Evolutionary conservation across 2,888 invertebrate species (phyloP), one percentile per base, ranked within the genome.

Genomic region (Aleiodes testaceus): DNA sequence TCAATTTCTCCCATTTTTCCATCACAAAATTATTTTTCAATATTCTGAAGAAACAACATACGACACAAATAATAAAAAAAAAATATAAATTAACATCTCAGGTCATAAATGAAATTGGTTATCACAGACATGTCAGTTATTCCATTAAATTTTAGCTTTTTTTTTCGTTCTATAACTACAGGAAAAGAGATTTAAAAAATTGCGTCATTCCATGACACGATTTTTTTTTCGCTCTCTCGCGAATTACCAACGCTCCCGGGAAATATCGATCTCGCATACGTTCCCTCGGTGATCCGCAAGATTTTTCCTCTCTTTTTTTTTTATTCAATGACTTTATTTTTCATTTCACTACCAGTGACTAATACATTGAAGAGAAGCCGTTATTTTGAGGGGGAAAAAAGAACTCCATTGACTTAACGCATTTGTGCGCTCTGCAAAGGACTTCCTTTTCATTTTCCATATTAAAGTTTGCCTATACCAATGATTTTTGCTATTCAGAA

Each of bases 371-470:
- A n/a, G 22, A 20, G 53, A 26, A 20, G 9, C n/a, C 53, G 22
- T 11, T 22, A 26, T 11, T 53, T 53, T 53, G 22, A 45, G 9
- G 3, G 7, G 9, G 14, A 14, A 45, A n/a, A 14, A 45, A n/a
- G 3, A 45, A 45, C 11, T n/a, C 22, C 53, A 53, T 53, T 53
- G 53, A 53, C 22, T 53, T n/a, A 53, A 20, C 22, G 53, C 26
- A 53, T n/a, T 53, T 53, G 22, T 53, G 26, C 7, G 1, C 26
- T 9, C 18, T 0, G 18, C 20, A 50, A 14, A 30, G 36, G 42
- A 16, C 44, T 52, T 66, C 12, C 18, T 53, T 52, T 7, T 53
- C 52, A 53, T 53, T 30, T 16, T 42, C 14, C 74, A 74, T 72
- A 70, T 55, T 70, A 16, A 18, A 14, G 18, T 47, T 9, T 12